phyloP scores from a whole-genome alignment of 1,140 invertebrate genomes.

The Leptestheria dahalacensis region DNA sequence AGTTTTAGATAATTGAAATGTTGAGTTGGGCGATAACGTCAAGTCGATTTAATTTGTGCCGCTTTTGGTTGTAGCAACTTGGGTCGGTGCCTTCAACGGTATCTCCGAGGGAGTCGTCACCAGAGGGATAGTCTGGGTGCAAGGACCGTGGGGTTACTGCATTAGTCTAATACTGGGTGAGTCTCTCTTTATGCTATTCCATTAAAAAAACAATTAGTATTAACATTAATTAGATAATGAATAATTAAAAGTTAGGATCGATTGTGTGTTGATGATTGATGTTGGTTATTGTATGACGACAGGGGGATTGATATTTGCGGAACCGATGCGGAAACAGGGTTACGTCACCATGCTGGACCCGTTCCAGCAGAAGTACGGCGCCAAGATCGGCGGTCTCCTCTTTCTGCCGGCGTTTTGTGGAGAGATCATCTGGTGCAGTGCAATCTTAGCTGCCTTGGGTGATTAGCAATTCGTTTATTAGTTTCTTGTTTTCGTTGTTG shows the following conservation, averaged over 20 bases:
- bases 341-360: constrained; percentile 79
- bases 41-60: not conserved
- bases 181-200: too few relatives aligned
- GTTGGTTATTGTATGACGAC: constrained; percentile 19
- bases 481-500: not conserved
- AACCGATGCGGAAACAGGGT: constrained; percentile 58
- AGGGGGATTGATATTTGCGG: constrained; percentile 64
- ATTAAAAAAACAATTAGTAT: too few relatives aligned
- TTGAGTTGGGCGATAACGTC: not conserved
- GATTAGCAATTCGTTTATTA: constrained; percentile 16
- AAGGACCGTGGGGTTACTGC: constrained; percentile 66
- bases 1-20: not conserved
- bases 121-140: constrained; percentile 54
- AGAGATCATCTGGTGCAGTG: constrained; percentile 60
- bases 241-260: not conserved
- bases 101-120: constrained; percentile 59
- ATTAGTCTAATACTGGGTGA: constrained; percentile 52
- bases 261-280: too few relatives aligned
- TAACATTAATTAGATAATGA: not conserved
- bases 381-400: constrained; percentile 58
- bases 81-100: constrained; percentile 71
- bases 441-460: constrained; percentile 64
- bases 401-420: constrained; percentile 63
- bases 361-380: constrained; percentile 59
- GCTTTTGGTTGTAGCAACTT: constrained; percentile 58